These are phyloP conservation scores for Camponotus vicinus DNA, from an alignment of 1,140 invertebrate genomes.

Conservation along the genomic window DNA sequence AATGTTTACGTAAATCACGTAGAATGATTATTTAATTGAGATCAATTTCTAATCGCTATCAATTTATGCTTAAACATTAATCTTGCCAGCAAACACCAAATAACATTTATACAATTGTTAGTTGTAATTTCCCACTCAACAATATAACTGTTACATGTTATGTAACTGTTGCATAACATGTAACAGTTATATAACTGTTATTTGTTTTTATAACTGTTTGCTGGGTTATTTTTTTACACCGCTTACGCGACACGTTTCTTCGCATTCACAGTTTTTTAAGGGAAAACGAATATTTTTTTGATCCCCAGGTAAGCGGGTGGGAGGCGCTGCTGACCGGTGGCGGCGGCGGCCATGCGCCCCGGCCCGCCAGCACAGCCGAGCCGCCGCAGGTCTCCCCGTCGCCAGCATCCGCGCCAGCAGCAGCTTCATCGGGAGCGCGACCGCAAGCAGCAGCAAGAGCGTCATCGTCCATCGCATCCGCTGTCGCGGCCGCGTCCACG, in stretches of 20 bases:
- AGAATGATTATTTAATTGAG: not conserved
- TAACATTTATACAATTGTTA: no score
- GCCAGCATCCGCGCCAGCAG: slow-evolving; percentile 74
- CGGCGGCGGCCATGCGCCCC: slow-evolving; percentile 87
- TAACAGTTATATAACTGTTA: no score
- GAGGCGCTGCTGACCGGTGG: slow-evolving; percentile 88
- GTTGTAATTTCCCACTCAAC: no score
- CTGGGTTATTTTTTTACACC: not conserved
- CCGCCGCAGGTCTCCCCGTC: slow-evolving; percentile 85
- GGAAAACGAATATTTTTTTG: slow-evolving; percentile 39
- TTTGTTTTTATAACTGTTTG: no score
- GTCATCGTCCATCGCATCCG: slow-evolving; percentile 7
- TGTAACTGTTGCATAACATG: no score
- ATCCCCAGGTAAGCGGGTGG: slow-evolving; percentile 86
- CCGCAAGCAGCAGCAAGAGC: slow-evolving; percentile 65
- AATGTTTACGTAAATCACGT: not conserved
- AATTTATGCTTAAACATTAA: not conserved
- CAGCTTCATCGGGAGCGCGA: slow-evolving; percentile 73
- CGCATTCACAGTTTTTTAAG: not conserved
- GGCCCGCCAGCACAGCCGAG: slow-evolving; percentile 82
- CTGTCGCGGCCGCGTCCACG: slow-evolving; percentile 60
- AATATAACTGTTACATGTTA: no score
- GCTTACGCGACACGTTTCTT: no score
- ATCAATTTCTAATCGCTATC: not conserved
- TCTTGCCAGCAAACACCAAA: no score